Conservation (phyloP, 2,888 invertebrate genomes). For the Drosophila kuntzei region DNA sequence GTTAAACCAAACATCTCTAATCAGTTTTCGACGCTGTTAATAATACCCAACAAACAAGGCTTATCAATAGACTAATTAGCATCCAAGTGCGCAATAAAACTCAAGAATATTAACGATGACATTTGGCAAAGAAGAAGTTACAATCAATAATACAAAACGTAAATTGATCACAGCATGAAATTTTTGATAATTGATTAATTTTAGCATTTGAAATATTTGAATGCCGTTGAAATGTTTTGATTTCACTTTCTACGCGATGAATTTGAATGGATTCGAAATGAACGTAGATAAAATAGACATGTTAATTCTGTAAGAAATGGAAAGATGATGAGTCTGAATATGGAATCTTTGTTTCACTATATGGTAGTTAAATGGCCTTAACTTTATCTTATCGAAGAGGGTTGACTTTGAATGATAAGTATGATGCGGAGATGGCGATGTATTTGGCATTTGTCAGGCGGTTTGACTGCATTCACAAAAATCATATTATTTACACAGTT, state of each 20-base stretch:
- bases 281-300: slow-evolving; percentile 17
- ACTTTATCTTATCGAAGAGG: slow-evolving; percentile 29
- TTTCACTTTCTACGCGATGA: slow-evolving; percentile 62
- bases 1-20: slow-evolving; percentile 14
- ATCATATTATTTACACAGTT: slow-evolving; percentile 53
- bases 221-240: slow-evolving; percentile 59
- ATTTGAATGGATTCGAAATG: slow-evolving; percentile 17
- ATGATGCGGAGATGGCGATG: slow-evolving; percentile 5
- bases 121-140: neutral
- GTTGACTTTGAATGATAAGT: slow-evolving; percentile 6
- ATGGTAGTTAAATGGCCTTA: neutral
- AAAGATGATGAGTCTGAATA: slow-evolving; percentile 5
- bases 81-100: slow-evolving; percentile 25
- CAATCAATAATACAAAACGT: slow-evolving; percentile 9
- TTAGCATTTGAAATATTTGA: slow-evolving; percentile 58
- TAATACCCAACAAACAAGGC: slow-evolving; percentile 4
- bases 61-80: slow-evolving; percentile 42
- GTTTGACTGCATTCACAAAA: slow-evolving; percentile 51
- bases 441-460: slow-evolving; percentile 28
- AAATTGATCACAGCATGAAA: slow-evolving; percentile 19
- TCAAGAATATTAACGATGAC: slow-evolving; percentile 43
- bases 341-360: neutral
- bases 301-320: slow-evolving; percentile 2
- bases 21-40: slow-evolving; percentile 31
- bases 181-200: slow-evolving; percentile 26